Conservation (phyloP, 2,797 vertebrate genomes). For the Rhinatrema bivittatum region DNA sequence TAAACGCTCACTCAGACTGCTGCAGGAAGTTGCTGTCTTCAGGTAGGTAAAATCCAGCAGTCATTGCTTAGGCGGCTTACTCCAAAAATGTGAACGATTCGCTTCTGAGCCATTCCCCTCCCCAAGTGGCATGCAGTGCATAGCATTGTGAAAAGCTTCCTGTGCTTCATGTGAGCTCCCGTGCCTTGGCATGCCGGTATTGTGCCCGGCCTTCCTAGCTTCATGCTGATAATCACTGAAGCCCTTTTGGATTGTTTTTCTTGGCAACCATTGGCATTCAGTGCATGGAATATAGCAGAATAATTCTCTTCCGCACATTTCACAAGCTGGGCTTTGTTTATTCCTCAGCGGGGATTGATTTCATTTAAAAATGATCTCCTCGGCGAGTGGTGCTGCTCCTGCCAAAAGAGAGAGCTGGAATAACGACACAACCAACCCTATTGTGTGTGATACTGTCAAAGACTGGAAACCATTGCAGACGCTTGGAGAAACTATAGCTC, state of each 20-base stretch:
- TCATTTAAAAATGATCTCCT: too few relatives aligned
- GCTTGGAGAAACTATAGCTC: too few relatives aligned
- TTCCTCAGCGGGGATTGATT: too few relatives aligned
- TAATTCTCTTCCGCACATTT: too few relatives aligned
- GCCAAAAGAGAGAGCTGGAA: too few relatives aligned
- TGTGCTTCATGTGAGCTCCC: conserved; percentile 2
- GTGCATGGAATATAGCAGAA: background rate
- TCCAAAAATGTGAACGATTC: conserved; percentile 13
- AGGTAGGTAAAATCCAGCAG: conserved; percentile 37
- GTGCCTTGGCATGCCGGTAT: background rate
- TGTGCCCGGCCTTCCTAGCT: conserved; percentile 10
- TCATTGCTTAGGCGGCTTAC: background rate
- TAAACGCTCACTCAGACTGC: conserved; percentile 93
- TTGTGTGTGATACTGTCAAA: too few relatives aligned
- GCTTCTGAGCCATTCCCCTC: background rate
- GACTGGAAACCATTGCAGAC: too few relatives aligned
- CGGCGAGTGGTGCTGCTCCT: too few relatives aligned
- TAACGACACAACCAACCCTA: too few relatives aligned
- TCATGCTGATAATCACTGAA: background rate
- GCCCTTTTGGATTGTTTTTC: background rate
- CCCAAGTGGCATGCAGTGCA: background rate
- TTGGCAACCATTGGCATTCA: conserved; percentile 1
- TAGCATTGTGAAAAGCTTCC: conserved; percentile 15
- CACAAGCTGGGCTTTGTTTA: too few relatives aligned
- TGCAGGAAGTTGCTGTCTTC: conserved; percentile 80